A percentile compares a stretch with the other conserved stretches of the same genome.
Conservation (phyloP, 2,888 invertebrate genomes). For the Lottia gigantea region DNA sequence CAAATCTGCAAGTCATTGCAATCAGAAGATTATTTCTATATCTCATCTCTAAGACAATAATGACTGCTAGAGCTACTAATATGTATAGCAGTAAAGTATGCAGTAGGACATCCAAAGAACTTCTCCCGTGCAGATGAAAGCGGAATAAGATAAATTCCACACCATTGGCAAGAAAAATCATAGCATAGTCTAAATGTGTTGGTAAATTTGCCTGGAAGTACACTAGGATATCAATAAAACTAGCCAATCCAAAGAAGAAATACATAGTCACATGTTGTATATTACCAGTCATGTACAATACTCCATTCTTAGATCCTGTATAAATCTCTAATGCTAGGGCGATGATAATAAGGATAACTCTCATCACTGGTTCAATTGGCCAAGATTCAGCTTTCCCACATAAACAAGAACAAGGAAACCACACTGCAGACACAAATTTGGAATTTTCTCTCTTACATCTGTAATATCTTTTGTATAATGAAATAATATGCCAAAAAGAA, state of each 20-base stretch:
- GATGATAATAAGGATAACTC: constrained; percentile 38
- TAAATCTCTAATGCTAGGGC: constrained; percentile 46
- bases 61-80: constrained; percentile 34
- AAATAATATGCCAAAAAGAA: constrained; percentile 60
- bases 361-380: constrained; percentile 45
- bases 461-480: constrained; percentile 55
- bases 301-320: constrained; percentile 60
- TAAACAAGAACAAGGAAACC: constrained; percentile 47
- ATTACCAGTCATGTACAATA: constrained; percentile 66
- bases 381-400: constrained; percentile 41
- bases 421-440: constrained; percentile 42
- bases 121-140: constrained; percentile 70
- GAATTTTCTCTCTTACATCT: constrained; percentile 41
- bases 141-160: constrained; percentile 70
- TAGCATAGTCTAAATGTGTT: constrained; percentile 68
- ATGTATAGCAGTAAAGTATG: constrained; percentile 70
- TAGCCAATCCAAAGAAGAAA: constrained; percentile 70
- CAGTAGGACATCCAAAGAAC: constrained; percentile 63
- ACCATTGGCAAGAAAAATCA: constrained; percentile 65
- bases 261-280: constrained; percentile 72
- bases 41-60: background rate
- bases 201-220: constrained; percentile 64
- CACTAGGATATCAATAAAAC: constrained; percentile 66
- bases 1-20: background rate
- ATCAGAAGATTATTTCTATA: background rate